Evolutionary conservation across 2,888 invertebrate species (phyloP).

Genomic region (Polyommatus iphigenia): DNA sequence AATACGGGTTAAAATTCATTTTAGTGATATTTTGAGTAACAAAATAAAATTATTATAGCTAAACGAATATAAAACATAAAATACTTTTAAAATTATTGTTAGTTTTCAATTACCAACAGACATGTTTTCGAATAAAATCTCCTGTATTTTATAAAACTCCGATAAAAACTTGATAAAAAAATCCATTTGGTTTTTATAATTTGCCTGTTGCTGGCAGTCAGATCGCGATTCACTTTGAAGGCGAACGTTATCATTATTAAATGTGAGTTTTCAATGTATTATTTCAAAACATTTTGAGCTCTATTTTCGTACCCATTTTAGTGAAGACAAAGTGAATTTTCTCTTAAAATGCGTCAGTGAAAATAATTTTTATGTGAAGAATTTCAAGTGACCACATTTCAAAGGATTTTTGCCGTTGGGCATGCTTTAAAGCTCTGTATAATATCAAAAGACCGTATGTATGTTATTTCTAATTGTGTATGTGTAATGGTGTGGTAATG

Average conservation of each 20-base stretch:
- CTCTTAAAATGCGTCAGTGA: too few relatives aligned
- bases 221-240: conserved; percentile 2
- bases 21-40: neutral
- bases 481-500: too few relatives aligned
- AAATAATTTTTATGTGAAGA: neutral
- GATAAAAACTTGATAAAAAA: neutral
- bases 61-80: too few relatives aligned
- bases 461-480: neutral
- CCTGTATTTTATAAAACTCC: neutral
- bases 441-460: neutral
- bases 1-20: too few relatives aligned
- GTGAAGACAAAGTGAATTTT: too few relatives aligned
- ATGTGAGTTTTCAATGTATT: neutral
- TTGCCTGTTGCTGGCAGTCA: conserved; percentile 8
- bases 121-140: neutral
- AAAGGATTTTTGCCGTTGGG: neutral
- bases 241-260: conserved; percentile 8
- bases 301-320: neutral
- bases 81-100: neutral
- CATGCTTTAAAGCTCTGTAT: neutral
- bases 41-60: neutral
- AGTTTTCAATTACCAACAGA: neutral
- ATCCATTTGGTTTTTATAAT: neutral
- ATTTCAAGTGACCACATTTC: neutral
- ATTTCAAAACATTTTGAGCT: neutral